Evolutionary conservation across 2,888 invertebrate genomes (phyloP).

Genomic region (Macrosiphum euphorbiae): DNA sequence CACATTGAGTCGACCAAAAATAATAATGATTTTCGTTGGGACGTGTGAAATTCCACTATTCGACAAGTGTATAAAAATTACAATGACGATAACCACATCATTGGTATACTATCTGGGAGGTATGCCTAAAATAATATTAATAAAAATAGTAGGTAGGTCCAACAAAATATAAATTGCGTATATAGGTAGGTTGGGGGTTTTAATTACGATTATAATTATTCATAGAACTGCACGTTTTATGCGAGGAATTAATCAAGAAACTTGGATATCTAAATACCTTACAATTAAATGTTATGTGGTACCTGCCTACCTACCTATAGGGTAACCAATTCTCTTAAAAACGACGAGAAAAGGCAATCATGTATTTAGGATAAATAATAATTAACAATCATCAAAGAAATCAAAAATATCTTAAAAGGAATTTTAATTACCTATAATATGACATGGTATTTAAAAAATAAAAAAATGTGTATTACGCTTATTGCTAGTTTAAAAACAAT

Average conservation of each 20-base stretch:
- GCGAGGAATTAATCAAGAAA: neutral
- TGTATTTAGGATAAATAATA: neutral
- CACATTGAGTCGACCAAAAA: neutral
- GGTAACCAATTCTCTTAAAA: neutral
- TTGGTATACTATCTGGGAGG: neutral
- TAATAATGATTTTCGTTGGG: neutral
- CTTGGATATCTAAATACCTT: neutral
- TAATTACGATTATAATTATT: neutral
- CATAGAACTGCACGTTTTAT: neutral
- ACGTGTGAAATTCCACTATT: neutral
- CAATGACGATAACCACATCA: neutral
- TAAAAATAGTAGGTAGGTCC: neutral
- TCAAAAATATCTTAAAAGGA: neutral
- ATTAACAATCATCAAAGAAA: neutral
- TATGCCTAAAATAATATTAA: neutral
- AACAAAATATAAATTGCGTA: neutral
- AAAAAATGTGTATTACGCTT: neutral
- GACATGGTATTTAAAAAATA: neutral
- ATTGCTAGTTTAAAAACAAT: neutral
- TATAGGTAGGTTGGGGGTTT: neutral
- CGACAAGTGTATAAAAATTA: neutral
- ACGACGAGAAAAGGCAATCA: neutral
- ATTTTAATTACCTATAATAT: neutral
- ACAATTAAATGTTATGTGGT: neutral
- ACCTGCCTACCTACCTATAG: too few relatives aligned